These are phyloP conservation scores for Karalla daura DNA, from an alignment of 2,797 vertebrate species.

Conservation along the genomic window DNA sequence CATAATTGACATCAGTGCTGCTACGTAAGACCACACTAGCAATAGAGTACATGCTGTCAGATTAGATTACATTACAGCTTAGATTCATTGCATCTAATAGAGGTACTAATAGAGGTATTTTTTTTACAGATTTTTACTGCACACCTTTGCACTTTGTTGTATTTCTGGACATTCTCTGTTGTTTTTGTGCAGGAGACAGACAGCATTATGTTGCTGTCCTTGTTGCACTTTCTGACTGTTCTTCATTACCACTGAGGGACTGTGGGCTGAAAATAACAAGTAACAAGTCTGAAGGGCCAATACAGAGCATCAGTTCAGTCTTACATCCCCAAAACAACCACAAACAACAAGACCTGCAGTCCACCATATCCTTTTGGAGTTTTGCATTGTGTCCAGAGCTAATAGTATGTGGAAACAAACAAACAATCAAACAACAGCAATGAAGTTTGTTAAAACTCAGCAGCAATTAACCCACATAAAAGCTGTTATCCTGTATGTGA, in stretches of 20 bases:
- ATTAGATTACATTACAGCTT: too few species aligned
- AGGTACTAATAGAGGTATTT: too few species aligned
- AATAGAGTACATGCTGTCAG: too few species aligned
- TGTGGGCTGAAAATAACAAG: conserved; percentile 7
- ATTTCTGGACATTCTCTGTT: too few species aligned
- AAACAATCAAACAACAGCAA: too few species aligned
- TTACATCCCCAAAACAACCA: not conserved
- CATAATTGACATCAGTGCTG: not conserved
- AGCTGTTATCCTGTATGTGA: not conserved
- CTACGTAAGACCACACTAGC: too few species aligned
- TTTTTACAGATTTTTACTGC: too few species aligned
- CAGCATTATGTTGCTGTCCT: conserved; percentile 15
- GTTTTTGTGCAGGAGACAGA: conserved; percentile 2
- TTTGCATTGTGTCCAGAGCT: too few species aligned
- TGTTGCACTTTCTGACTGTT: conserved; percentile 13
- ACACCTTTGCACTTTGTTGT: too few species aligned
- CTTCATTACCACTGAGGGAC: conserved; percentile 3
- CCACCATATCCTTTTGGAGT: too few species aligned
- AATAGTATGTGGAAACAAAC: too few species aligned
- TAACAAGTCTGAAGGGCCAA: conserved; percentile 22
- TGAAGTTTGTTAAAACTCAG: not conserved
- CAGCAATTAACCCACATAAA: not conserved
- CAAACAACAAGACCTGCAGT: not conserved
- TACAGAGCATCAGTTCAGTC: not conserved
- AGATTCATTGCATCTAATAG: too few species aligned